Evolutionary conservation across 2,797 vertebrate genomes (phyloP), one percentile per base, ranked within the genome.

Genomic region (Siniperca scherzeri): DNA sequence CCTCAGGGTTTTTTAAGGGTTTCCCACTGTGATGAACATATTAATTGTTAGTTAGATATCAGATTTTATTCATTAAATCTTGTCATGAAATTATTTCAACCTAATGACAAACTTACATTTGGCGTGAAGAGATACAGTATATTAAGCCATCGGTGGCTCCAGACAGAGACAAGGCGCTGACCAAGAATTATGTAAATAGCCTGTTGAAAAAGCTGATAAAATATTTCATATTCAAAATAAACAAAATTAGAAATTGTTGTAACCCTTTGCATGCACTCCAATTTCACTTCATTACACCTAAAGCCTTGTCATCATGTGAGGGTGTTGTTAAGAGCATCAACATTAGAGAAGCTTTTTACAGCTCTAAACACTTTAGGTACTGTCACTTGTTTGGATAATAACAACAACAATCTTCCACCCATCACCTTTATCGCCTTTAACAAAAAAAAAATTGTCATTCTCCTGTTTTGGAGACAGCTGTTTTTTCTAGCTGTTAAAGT

Each of bases 101-200:
- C 16, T 21, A 36, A 48, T 25, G 14, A n/a, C 14, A 74, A 64
- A 66, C 88, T 96, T 91, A 97, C 97, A 3, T 98, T 92, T 55
- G 97, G 97, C 0, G 96, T 98, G 89, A 99, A 98, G 65, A 99
- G 97, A 84, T 30, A 30, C 30, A 30, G 30, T 96, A 98, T 38
- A 84, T 86, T 30, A 98, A 96, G 27, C 97, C 97, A 0, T 25
- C 95, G 36, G 92, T 74, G 7, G 97, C 96, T 1, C 98, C 97
- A 84, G 97, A 96, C 71, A 98, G 92, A 0, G 97, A 98, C 86
- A 98, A 88, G 16, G 96, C 96, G 7, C 97, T 96, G 84, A 98
- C 93, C 73, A 98, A 94, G 91, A 98, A 98, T 88, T 30, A 30
- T 30, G 30, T 30, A 30, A 30, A 30, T 96, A 0, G 96, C 98